Base-by-base conservation (phyloP, 2,113 vertebrate genomes). In the Alosa alosa region DNA sequence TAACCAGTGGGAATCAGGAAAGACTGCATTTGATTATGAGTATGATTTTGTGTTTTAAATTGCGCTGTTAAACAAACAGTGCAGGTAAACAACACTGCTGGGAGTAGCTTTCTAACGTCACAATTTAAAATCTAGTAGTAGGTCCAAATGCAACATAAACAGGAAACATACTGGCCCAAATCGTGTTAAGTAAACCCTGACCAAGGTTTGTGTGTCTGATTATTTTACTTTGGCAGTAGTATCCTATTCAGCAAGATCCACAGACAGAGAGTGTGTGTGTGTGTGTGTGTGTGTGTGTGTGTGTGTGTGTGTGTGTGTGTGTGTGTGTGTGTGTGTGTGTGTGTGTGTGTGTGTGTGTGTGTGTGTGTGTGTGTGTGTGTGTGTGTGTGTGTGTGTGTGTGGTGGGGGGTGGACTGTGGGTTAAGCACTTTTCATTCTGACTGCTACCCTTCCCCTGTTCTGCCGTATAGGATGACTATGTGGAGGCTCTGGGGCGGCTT, bases 401-500 rank as follows among this genome's bases (percentile, higher is more conserved):
- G n/a, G n/a, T n/a, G n/a, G n/a, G n/a, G n/a, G n/a, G 7, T 11
- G n/a, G n/a, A n/a, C n/a, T n/a, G n/a, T 72, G 25, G 3, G 25
- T 60, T 50, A 44, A 72, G 39, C 22, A 52, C 47, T 72, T 11
- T 7, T 20, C 45, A 0, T 17, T 82, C 47, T 57, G 31, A 52
- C n/a, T 83, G 25, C 41, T 1, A 7, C 11, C 15, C 41, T 45
- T 85, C 9, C 11, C 15, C 15, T 44, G n/a, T 81, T 87, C 52
- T 55, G 22, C 82, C 20, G n/a, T 89, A 97, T 90, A 99, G 98
- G 98, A 99, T 91, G 98, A 99, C 92, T 99, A 99, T 82, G 97
- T 99, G 95, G 98, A 99, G 94, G 97, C 98, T 81, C 94, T 99
- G 90, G 95, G 97, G 81, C 94, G 98, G 93, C 97, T 99, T 84